A percentile compares a stretch with the other conserved stretches of the same genome.
These are phyloP conservation scores for Prolemur simus DNA, from an alignment of 2,113 vertebrate genomes.

Conservation along the genomic window DNA sequence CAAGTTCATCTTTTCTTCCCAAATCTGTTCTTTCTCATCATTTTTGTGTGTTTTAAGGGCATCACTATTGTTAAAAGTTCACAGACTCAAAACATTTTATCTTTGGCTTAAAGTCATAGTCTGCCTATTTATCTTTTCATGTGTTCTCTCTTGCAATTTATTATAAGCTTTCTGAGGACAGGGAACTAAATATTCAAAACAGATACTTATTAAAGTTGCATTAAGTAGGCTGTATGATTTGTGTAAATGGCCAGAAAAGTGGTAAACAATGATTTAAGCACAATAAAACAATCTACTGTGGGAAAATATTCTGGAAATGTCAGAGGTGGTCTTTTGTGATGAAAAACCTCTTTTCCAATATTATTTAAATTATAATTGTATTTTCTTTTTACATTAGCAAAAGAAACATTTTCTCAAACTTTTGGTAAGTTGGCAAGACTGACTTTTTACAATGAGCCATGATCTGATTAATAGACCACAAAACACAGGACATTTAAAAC, in stretches of 20 bases:
- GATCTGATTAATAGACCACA: not conserved
- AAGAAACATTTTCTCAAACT: not conserved
- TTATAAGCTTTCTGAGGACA: not conserved
- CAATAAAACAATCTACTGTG: not conserved
- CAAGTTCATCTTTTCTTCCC: not conserved
- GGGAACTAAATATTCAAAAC: not conserved
- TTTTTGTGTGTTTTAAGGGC: not conserved
- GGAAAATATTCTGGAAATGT: not conserved
- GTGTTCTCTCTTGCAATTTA: not conserved
- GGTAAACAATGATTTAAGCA: not conserved
- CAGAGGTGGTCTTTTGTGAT: not conserved
- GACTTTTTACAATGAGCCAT: not conserved
- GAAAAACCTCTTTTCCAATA: not conserved
- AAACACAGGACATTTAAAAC: conserved; percentile 15
- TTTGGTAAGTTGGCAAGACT: not conserved
- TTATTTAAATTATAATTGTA: not conserved
- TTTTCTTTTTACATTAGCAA: not conserved
- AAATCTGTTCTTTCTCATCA: not conserved
- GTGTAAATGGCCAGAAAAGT: not conserved
- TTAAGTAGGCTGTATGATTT: not conserved
- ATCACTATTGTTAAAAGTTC: not conserved
- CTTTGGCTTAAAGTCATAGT: not conserved
- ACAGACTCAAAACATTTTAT: not conserved
- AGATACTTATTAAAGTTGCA: not conserved
- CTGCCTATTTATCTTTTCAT: not conserved